Conservation (phyloP, 2,888 invertebrate species). For the Lottia scabra region DNA sequence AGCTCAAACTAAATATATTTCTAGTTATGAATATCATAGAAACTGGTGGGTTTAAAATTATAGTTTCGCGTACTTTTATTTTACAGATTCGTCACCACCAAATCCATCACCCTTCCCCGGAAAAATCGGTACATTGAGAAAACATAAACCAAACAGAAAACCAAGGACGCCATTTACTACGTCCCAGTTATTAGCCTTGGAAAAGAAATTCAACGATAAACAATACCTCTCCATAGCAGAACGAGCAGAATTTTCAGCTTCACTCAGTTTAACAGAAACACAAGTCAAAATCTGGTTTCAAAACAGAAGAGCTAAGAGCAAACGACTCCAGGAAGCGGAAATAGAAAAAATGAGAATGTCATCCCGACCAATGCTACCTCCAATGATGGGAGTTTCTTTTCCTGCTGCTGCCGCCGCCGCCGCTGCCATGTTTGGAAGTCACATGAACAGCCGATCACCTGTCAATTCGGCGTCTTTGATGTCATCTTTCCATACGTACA, state of each 20-base stretch:
- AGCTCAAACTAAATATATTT: no score
- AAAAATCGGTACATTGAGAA: conserved; percentile 74
- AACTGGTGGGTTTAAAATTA: no score
- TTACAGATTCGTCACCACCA: not conserved
- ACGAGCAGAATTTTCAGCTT: conserved; percentile 90
- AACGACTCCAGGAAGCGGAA: conserved; percentile 94
- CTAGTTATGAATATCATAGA: no score
- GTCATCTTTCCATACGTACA: conserved; percentile 34
- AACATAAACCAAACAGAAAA: conserved; percentile 94
- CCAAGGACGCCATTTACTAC: conserved; percentile 95
- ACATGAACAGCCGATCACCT: conserved; percentile 40
- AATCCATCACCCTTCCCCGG: not conserved
- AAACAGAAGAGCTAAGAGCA: conserved; percentile 86
- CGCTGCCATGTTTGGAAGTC: conserved; percentile 43
- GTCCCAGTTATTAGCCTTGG: conserved; percentile 87
- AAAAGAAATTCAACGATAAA: conserved; percentile 92
- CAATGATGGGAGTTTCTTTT: conserved; percentile 45
- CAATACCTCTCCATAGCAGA: conserved; percentile 94
- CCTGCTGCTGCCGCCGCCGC: conserved; percentile 51
- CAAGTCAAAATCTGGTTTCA: conserved; percentile 67
- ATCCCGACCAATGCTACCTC: conserved; percentile 80
- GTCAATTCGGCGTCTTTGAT: conserved; percentile 41
- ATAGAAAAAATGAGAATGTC: conserved; percentile 88
- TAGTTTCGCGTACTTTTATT: no score
- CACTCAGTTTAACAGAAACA: conserved; percentile 88